Conservation (phyloP, 2,797 vertebrate species). For the Avahi laniger region DNA sequence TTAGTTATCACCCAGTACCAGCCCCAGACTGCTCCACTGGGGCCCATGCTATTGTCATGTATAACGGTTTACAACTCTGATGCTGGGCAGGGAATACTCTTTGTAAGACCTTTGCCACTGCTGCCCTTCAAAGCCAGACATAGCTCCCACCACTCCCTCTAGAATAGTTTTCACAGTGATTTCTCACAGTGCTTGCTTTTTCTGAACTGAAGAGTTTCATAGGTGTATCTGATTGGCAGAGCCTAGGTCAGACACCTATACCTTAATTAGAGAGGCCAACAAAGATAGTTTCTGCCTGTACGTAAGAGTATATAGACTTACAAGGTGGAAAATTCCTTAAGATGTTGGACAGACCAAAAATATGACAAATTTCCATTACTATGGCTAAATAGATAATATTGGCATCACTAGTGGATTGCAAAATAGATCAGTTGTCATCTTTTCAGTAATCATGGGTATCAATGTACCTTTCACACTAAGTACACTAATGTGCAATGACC, state of each 20-base stretch:
- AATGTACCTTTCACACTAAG: not conserved
- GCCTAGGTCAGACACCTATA: not conserved
- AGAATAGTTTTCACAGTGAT: not conserved
- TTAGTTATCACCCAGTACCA: not conserved
- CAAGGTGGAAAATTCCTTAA: not conserved
- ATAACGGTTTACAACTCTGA: not conserved
- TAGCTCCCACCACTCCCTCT: not conserved
- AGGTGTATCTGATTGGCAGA: not conserved
- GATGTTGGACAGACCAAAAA: not conserved
- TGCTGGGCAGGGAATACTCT: not conserved
- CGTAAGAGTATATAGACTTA: not conserved
- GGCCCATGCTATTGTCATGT: not conserved
- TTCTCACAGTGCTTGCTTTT: conserved; percentile 2
- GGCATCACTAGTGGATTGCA: not conserved
- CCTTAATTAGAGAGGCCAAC: not conserved
- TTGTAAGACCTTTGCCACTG: not conserved
- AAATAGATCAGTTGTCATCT: not conserved
- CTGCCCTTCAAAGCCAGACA: not conserved
- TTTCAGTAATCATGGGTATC: not conserved
- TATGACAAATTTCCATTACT: not conserved
- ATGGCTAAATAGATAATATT: not conserved
- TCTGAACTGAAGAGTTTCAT: not conserved
- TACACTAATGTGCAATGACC: not conserved
- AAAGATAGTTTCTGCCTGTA: not conserved
- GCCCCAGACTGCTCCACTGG: not conserved